Base-by-base conservation (phyloP, 1,140 invertebrate species). In the Drosophila seguyi region DNA sequence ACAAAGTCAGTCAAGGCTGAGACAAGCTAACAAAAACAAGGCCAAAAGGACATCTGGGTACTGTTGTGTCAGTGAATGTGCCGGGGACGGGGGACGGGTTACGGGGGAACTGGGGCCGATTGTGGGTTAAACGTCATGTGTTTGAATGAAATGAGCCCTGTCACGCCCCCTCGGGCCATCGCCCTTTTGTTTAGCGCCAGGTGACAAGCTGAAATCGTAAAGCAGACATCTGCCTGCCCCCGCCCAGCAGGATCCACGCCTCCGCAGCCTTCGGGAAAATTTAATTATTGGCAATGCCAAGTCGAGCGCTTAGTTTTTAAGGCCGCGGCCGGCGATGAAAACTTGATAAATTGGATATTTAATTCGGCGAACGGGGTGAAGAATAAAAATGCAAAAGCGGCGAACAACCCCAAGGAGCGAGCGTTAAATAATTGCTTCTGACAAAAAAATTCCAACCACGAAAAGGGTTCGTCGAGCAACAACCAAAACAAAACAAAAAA, bases 341-440 rank as follows among this genome's bases (percentile, higher is more conserved):
- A 59, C 75, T 57, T 79, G 86, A 90, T 90, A 79, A 90, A 90
- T 90, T 81, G 72, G 82, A 74, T 59, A 81, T 85, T 85, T 81
- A 79, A 85, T 75, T 62, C 44, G 18, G 27, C 48, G 61, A 71
- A 58, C 25, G n/a, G 20, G 48, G 14, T n/a, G 20, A 25, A 69
- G 50, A 71, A 59, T 50, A 69, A 65, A 62, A 67, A 72, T 58
- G 65, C 44, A 39, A 50, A 34, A 6, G 25, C 20, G 39, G 39
- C 27, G 31, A 25, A 18, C 14, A 47, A 31, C 25, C 38, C 44
- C 59, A 25, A 22, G 42, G 18, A 53, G 67, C 65, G 59, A 73
- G 53, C 76, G 76, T 78, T 84, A 81, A 88, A 88, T 88, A 88
- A 88, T 88, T 84, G 73, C 71, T 61, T 77, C 56, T 59, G 48